phyloP scores from a whole-genome alignment of 2,888 invertebrate species.

The Cryptocheilus praepositus region DNA sequence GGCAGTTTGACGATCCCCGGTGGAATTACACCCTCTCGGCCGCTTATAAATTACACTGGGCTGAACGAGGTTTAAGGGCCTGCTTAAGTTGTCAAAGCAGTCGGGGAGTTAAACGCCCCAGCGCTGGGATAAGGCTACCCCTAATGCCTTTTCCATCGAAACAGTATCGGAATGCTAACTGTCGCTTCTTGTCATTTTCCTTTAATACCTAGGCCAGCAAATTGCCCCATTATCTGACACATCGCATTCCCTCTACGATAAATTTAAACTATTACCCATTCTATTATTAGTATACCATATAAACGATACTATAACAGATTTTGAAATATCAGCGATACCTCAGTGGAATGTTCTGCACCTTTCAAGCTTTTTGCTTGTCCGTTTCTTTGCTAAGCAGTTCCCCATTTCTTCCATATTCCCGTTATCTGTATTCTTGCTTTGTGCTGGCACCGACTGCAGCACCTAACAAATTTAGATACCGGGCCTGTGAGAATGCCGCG shows the following conservation, averaged over 20 bases:
- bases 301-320: too few relatives aligned
- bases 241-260: not conserved
- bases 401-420: too few relatives aligned
- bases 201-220: not conserved
- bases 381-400: too few relatives aligned
- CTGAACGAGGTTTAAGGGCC: conserved; percentile 70
- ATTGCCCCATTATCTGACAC: not conserved
- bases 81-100: conserved; percentile 73
- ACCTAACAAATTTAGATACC: conserved; percentile 54
- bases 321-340: too few relatives aligned
- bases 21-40: conserved; percentile 59
- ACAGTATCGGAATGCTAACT: conserved; percentile 12
- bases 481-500: conserved; percentile 3
- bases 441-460: too few relatives aligned
- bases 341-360: too few relatives aligned
- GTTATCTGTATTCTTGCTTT: too few relatives aligned
- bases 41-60: conserved; percentile 72
- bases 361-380: too few relatives aligned
- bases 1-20: conserved; percentile 69
- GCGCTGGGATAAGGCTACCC: conserved; percentile 40
- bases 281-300: too few relatives aligned
- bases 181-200: too few relatives aligned
- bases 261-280: too few relatives aligned
- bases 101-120: conserved; percentile 66
- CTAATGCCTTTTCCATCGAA: conserved; percentile 54